phyloP scores from a whole-genome alignment of 2,113 vertebrate genomes.

The Mus spicilegus region DNA sequence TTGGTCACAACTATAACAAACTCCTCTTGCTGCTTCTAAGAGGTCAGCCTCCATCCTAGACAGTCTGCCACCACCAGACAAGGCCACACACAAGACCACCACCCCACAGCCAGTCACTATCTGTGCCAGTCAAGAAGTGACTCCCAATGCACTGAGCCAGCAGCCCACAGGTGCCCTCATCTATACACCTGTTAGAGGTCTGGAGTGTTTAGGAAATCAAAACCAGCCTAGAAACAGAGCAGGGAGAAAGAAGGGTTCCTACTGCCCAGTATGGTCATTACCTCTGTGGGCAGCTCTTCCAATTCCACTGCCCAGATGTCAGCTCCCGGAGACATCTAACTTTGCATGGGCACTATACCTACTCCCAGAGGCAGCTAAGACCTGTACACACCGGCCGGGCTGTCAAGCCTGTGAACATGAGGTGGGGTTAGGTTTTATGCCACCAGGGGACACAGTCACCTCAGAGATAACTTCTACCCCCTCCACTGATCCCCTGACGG shows the following conservation, averaged over 20 bases:
- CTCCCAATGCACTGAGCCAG: background rate
- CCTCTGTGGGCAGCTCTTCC: background rate
- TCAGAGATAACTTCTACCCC: background rate
- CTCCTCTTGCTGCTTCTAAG: background rate
- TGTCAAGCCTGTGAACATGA: rapidly evolving
- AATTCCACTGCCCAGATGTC: background rate
- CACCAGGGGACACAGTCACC: rapidly evolving
- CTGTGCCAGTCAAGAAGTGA: background rate
- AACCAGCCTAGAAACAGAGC: background rate
- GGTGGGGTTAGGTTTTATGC: rapidly evolving
- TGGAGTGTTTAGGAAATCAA: background rate
- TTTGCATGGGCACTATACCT: too few species aligned
- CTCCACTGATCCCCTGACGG: rapidly evolving
- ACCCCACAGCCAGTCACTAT: background rate
- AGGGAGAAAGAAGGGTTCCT: background rate
- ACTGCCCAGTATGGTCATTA: background rate
- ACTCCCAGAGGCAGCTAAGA: background rate
- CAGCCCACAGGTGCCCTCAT: background rate
- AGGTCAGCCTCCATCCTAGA: background rate
- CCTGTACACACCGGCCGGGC: background rate
- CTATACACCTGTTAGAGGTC: background rate
- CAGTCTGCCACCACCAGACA: too few species aligned
- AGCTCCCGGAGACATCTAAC: background rate
- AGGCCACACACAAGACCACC: background rate
- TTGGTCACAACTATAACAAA: background rate